Base-by-base conservation (phyloP, 2,888 invertebrate species). In the Anthoptus insignis region DNA sequence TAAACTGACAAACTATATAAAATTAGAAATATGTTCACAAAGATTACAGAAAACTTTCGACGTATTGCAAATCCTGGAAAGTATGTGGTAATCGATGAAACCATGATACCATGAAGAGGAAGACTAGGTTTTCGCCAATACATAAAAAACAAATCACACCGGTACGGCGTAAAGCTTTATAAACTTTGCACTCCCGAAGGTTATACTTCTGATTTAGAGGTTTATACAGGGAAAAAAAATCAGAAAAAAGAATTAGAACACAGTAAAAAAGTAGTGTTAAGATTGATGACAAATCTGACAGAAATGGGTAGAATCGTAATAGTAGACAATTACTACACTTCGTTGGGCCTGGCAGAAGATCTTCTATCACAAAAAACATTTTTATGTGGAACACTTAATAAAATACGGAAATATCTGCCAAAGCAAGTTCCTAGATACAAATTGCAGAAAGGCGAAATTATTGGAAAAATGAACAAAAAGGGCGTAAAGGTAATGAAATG, bases 51-150 rank as follows among this genome's bases (percentile, higher is more conserved):
- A 3, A 27, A 27, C 3, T 27, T 27, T 27, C 27, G 7, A 7
- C 3, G 7, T 27, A 27, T 27, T 5, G 65, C 49, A 60, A 64
- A 57, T 1, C 70, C 70, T 3, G 70, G 65, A 45, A 68, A 64
- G 19, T 54, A 52, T 45, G 13, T 67, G 5, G 68, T 68, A 7
- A 67, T 68, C 8, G 57, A 64, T 24, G 64, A 64, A 11, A 56
- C 56, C 1, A 69, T 66, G 59, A 56, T 65, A 13, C 61, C 65
- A 0, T 59, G 66, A 63, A 54, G 67, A 53, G 67, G 66, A 39
- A 39, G 80, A 9, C 59, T 82, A 22, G 68, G 53, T 49, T 76
- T 79, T 61, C 56, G 80, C 7, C 82, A 85, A 68, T 80, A 78
- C 39, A 80, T 82, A 7, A 76, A 79, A 59, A 70, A 68, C 49